phyloP scores from a whole-genome alignment of 2,797 vertebrate species.

The Arnoldichthys spilopterus region DNA sequence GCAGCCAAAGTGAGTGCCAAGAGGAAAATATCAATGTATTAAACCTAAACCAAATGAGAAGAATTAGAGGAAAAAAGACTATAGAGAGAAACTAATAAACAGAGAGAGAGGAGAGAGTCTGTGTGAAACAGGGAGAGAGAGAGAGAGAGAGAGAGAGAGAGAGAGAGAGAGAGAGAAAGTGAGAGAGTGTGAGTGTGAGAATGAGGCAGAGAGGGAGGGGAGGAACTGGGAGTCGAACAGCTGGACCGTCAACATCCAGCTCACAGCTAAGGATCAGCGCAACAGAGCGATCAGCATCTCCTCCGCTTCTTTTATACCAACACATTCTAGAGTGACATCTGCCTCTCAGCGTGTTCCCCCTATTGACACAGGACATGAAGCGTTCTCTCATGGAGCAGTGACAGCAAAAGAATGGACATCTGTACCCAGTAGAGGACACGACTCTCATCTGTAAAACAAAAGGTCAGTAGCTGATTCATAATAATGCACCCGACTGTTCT shows the following conservation, averaged over 20 bases:
- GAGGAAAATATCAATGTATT: no score
- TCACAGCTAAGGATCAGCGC: conserved; percentile 47
- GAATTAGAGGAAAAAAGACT: no score
- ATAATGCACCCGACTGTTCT: background rate
- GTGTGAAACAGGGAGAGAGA: no score
- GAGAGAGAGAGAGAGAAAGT: background rate
- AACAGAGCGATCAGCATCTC: conserved; percentile 28
- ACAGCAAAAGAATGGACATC: conserved; percentile 31
- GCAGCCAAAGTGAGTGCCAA: no score
- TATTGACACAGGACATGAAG: conserved; percentile 22
- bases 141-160: conserved; percentile 29
- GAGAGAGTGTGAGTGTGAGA: background rate
- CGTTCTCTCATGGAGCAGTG: conserved; percentile 34
- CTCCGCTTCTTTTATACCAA: conserved; percentile 17
- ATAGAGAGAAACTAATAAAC: no score
- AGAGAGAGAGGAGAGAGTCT: no score
- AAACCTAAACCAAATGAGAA: no score
- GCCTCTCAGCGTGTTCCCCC: conserved; percentile 8
- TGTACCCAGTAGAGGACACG: conserved; percentile 33
- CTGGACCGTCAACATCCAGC: conserved; percentile 55
- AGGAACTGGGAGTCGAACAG: conserved; percentile 49
- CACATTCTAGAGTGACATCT: conserved; percentile 11
- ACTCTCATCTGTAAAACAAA: conserved; percentile 34
- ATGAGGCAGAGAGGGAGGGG: conserved; percentile 15
- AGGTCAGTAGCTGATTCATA: conserved; percentile 48